phyloP scores from a whole-genome alignment of 1,140 invertebrate genomes.

The Cotesia glomerata region DNA sequence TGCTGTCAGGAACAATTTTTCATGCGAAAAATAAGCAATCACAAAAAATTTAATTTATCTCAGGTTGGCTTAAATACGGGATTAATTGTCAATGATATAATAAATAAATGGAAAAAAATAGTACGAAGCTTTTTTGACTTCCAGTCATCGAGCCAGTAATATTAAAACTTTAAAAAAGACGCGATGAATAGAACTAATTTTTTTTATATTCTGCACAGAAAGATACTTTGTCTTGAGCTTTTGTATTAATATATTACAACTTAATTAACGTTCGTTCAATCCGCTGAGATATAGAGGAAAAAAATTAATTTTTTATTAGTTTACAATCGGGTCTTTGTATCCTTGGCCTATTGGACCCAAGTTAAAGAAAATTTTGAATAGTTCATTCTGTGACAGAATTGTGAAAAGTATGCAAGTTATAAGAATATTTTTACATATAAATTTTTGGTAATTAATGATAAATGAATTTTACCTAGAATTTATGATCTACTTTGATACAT shows the following conservation, averaged over 20 bases:
- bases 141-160: neutral
- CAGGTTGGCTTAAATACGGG: neutral
- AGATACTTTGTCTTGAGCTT: neutral
- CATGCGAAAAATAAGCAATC: conserved; percentile 35
- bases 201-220: conserved; percentile 15
- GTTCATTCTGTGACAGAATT: conserved; percentile 13
- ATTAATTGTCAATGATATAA: conserved; percentile 7
- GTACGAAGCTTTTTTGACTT: conserved; percentile 11
- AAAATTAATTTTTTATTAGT: neutral
- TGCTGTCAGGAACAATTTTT: conserved; percentile 55
- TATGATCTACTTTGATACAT: neutral
- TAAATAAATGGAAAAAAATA: neutral
- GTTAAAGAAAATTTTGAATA: neutral
- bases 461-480: conserved; percentile 21
- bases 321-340: neutral
- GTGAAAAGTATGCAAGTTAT: conserved; percentile 14
- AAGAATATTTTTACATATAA: conserved; percentile 34
- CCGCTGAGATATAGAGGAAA: neutral
- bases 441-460: conserved; percentile 20
- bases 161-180: neutral
- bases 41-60: neutral
- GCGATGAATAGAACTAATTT: conserved; percentile 7
- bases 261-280: neutral
- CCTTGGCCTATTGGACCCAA: conserved; percentile 21
- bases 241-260: neutral